Percentiles rank a stretch among this genome's conserved stretches.
phyloP scores from a whole-genome alignment of 2,113 vertebrate genomes.

The Pristiophorus japonicus region DNA sequence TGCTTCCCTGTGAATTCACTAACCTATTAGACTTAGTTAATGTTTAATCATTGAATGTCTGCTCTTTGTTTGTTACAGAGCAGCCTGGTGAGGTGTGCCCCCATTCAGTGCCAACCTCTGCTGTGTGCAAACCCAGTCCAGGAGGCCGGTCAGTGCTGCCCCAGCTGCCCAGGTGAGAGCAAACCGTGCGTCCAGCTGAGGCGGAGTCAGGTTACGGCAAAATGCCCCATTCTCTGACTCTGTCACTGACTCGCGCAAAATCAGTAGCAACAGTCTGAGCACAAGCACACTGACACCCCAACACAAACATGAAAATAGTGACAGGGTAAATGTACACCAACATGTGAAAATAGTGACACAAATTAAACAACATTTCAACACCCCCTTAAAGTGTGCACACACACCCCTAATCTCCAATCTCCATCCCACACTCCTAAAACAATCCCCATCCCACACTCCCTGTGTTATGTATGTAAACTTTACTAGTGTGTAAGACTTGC shows the following conservation, averaged over 20 bases:
- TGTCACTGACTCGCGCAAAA: not conserved
- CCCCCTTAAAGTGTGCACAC: too few relatives aligned
- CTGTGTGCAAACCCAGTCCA: conserved; percentile 40
- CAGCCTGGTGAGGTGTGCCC: conserved; percentile 42
- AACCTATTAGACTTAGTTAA: not conserved
- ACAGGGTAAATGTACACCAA: not conserved
- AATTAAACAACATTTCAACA: too few relatives aligned
- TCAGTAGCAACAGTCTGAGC: not conserved
- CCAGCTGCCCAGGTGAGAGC: conserved; percentile 43
- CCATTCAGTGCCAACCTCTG: conserved; percentile 41
- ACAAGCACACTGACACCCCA: not conserved
- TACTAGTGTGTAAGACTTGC: too few relatives aligned
- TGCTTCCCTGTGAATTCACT: not conserved
- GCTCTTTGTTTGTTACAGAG: conserved; percentile 39
- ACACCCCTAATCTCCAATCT: not conserved
- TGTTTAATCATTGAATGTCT: not conserved
- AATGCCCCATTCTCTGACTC: not conserved
- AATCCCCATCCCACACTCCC: not conserved
- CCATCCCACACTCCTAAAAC: not conserved
- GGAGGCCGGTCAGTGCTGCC: conserved; percentile 44
- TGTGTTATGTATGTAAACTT: too few relatives aligned
- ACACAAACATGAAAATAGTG: not conserved
- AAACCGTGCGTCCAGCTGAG: not conserved
- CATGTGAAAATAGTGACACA: not conserved
- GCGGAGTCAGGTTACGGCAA: not conserved